Evolutionary conservation across 2,113 vertebrate genomes (phyloP).

Genomic region (Pterophyllum scalare): DNA sequence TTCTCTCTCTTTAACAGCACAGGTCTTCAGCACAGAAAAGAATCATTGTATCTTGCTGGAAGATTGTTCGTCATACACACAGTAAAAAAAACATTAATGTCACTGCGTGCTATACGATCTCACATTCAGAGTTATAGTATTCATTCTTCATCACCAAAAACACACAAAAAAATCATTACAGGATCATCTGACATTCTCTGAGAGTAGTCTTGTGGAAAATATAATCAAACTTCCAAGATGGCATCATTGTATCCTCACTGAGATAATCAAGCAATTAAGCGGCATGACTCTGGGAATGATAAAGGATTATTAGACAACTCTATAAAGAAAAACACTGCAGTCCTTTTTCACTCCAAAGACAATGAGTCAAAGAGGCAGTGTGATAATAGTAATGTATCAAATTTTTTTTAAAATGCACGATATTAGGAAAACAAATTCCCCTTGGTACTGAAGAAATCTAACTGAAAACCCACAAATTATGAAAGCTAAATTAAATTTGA

Average conservation of each 20-base stretch:
- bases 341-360: not conserved
- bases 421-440: not conserved
- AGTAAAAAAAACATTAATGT: not conserved
- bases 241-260: constrained; percentile 26
- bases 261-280: constrained; percentile 34
- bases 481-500: not conserved
- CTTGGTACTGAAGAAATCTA: not conserved
- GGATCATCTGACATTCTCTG: constrained; percentile 9
- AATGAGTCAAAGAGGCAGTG: not conserved
- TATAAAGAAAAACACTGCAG: not conserved
- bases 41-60: not conserved
- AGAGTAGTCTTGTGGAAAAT: constrained; percentile 19
- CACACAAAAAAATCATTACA: constrained; percentile 1
- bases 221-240: constrained; percentile 35
- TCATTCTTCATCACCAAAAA: constrained; percentile 35
- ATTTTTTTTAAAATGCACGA: not conserved
- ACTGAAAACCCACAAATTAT: not conserved
- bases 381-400: not conserved
- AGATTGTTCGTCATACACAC: not conserved
- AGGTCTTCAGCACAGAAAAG: not conserved
- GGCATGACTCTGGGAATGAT: constrained; percentile 22
- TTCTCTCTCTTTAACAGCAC: not conserved
- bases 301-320: constrained; percentile 24
- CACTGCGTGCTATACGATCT: not conserved
- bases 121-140: constrained; percentile 5